phyloP scores from a whole-genome alignment of 2,888 invertebrate species.

The Crioceris asparagi region DNA sequence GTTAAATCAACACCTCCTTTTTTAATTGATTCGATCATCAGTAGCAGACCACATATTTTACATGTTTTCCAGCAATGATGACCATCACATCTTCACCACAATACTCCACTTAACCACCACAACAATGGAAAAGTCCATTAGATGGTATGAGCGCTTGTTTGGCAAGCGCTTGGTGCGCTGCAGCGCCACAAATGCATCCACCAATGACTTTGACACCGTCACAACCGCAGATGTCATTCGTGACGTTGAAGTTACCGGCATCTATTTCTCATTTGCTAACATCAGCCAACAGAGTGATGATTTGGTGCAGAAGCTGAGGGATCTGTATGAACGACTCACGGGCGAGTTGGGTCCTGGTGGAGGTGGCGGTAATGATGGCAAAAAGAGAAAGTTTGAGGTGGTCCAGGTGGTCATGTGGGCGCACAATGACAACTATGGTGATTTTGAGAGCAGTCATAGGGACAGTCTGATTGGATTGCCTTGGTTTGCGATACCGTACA shows the following conservation, averaged over 20 bases:
- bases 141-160: conserved; percentile 53
- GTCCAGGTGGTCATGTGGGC: conserved; percentile 63
- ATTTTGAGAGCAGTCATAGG: conserved; percentile 54
- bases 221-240: conserved; percentile 42
- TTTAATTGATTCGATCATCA: too few species aligned
- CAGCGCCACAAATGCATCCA: conserved; percentile 29
- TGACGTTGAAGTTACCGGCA: conserved; percentile 47
- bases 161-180: conserved; percentile 47
- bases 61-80: too few species aligned
- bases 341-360: too few species aligned
- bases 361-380: conserved; percentile 12
- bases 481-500: conserved; percentile 61
- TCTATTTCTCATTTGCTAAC: conserved; percentile 63
- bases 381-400: conserved; percentile 44
- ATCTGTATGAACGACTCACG: conserved; percentile 42
- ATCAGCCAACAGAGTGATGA: conserved; percentile 58
- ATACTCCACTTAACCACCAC: too few species aligned
- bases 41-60: too few species aligned
- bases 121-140: conserved; percentile 29
- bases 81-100: too few species aligned
- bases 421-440: conserved; percentile 50
- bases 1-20: too few species aligned
- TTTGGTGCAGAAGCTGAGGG: conserved; percentile 51
- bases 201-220: conserved; percentile 40
- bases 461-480: conserved; percentile 52